Base-by-base conservation (phyloP, 2,888 invertebrate genomes). In the Spilosoma lubricipeda region DNA sequence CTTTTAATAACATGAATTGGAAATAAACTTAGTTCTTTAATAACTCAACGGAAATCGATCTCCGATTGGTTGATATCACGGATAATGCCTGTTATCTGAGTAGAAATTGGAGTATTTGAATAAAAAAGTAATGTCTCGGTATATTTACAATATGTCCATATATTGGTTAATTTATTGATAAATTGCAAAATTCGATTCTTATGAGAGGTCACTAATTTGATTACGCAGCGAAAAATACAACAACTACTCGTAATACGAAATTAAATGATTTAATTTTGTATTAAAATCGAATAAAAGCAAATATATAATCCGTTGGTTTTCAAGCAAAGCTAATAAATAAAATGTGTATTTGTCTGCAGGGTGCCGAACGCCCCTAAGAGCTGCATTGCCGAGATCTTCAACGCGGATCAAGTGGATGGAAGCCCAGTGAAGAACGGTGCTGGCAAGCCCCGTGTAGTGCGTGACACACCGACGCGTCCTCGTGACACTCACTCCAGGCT, bases 301-400 rank as follows among this genome's bases (percentile, higher is more conserved):
- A 39, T 39, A 39, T 39, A 39, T 39, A 39, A 39, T 3, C 2
- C 39, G 7, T 8, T 39, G 4, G 7, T 3, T 15, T 42, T 15
- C 3, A 11, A 42, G 0, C 15, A 42, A 11, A 52, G 13, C 36
- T 13, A 39, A 39, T 69, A 59, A 69, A 7, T 0, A 9, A 39
- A 63, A 64, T 27, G 20, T 68, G 33, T 52, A 33, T 80, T 93
- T 93, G 30, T 70, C 69, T 33, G 0, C 93, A 97, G 97, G 93
- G 96, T 97, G 84, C 96, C 96, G 71, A 96, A 96, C 85, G 96
- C 96, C 74, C 96, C 96, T 33, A 96, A 96, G 89, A 96, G 96
- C 90, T 96, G 96, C 91, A 96, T 96, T 87, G 96, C 92, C 65
- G 96, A 96, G 92, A 96, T 97, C 89, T 96, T 96, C 90, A 94